A percentile compares a stretch with the other conserved stretches of the same genome.
Evolutionary conservation across 2,888 invertebrate genomes (phyloP).

Genomic region (Acrobeloides nanus): DNA sequence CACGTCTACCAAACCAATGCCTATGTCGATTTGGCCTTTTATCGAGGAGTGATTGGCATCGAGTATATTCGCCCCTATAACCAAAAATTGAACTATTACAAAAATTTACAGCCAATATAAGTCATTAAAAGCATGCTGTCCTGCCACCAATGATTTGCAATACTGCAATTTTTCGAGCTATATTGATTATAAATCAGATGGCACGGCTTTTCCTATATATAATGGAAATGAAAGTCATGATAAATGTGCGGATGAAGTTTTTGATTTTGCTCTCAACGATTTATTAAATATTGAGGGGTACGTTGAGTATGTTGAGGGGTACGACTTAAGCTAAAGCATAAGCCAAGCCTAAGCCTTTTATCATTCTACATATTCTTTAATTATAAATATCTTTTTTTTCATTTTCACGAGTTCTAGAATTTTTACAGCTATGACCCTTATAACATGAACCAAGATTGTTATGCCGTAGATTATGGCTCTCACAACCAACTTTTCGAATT

Average conservation of each 20-base stretch:
- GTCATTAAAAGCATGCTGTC: no score
- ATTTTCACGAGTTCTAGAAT: no score
- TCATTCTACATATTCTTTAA: no score
- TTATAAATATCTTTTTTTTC: no score
- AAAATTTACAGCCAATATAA: no score
- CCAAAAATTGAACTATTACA: no score
- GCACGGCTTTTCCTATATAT: not conserved
- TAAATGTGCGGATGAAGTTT: not conserved
- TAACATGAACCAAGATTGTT: not conserved
- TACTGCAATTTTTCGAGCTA: not conserved
- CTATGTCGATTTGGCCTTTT: constrained; percentile 30
- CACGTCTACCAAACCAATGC: not conserved
- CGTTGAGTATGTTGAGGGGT: no score
- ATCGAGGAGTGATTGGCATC: constrained; percentile 22
- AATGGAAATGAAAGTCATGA: not conserved
- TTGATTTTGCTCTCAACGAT: constrained; percentile 17
- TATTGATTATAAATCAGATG: not conserved
- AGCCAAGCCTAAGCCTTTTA: no score
- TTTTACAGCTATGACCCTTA: not conserved
- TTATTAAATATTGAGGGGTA: constrained; percentile 9
- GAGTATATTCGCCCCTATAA: no score
- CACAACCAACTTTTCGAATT: no score
- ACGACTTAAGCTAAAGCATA: no score
- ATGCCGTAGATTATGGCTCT: not conserved
- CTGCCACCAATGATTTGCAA: no score